phyloP scores from a whole-genome alignment of 2,797 vertebrate genomes.

The Sebastes hubbsi region DNA sequence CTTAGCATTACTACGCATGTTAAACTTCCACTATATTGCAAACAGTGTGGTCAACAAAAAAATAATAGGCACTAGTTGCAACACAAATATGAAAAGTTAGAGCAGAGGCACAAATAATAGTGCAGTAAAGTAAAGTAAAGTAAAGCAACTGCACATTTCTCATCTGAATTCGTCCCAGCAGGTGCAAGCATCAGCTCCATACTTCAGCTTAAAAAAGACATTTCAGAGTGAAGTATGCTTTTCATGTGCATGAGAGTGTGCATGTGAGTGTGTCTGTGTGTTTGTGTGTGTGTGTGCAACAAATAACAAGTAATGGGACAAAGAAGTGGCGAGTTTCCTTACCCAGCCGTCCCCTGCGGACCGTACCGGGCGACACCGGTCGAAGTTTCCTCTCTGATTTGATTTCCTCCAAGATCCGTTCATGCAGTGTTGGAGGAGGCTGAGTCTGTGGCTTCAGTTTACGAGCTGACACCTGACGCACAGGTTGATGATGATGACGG shows the following conservation, averaged over 20 bases:
- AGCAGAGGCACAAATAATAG: conserved; percentile 34
- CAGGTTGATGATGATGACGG: background rate
- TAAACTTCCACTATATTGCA: conserved; percentile 25
- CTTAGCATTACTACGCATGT: conserved; percentile 44
- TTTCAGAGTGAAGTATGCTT: conserved; percentile 34
- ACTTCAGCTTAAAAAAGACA: conserved; percentile 25
- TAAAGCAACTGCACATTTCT: conserved; percentile 4
- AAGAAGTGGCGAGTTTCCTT: conserved; percentile 56
- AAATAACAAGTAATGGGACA: background rate
- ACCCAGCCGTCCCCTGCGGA: conserved; percentile 89
- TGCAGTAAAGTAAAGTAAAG: background rate
- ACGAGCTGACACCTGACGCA: conserved; percentile 88
- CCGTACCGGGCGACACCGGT: conserved; percentile 91
- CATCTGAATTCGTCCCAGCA: background rate
- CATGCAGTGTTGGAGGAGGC: conserved; percentile 92
- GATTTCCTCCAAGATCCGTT: conserved; percentile 94
- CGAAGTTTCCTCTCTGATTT: conserved; percentile 95
- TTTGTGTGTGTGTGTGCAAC: background rate
- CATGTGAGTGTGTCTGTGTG: background rate
- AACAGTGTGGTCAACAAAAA: conserved; percentile 38
- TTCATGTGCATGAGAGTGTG: conserved; percentile 6
- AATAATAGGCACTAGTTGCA: conserved; percentile 46
- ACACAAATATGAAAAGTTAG: conserved; percentile 39
- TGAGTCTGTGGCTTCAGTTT: conserved; percentile 93
- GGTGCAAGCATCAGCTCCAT: conserved; percentile 30